Evolutionary conservation across 2,888 invertebrate species (phyloP), one percentile per base, ranked within the genome.

Genomic region (Macaria notata): DNA sequence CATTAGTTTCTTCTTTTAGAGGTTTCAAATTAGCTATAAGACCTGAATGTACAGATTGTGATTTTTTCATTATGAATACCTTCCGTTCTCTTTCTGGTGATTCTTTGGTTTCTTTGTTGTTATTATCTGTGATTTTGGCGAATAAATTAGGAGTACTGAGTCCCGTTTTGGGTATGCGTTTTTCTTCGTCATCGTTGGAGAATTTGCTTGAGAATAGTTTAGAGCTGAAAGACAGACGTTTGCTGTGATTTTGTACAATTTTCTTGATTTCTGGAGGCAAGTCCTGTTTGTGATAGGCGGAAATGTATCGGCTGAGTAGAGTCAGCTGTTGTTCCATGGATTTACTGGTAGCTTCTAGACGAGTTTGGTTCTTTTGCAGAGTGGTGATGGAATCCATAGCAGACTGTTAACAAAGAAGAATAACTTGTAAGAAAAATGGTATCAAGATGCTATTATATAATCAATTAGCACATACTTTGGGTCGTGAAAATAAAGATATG

Each of bases 201-300:
- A 85, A 87, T 70, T 90, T 91, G 0, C 78, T 73, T 4, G 86
- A 78, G 71, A 90, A 85, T 31, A 88, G 84, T 67, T 89, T 92
- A 3, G 82, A 94, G 73, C 81, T 74, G 63, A 91, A 91, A 0
- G 88, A 79, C 4, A 79, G 31, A 36, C 80, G 84, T 56, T 89
- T 91, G 63, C 71, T 76, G 72, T 90, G 83, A n/a, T 94, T 95
- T 33, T 95, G 93, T 0, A 96, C 89, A 46, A 97, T 94, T 64
- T 95, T 92, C 50, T 95, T 93, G 4, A 97, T 93, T 59, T 97
- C 96, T 0, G 93, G 88, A 0, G 96, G 96, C 48, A 96, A 85
- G 49, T 96, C 96, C 43, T 93, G 90, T 52, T 94, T 93, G 30
- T 94, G 92, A 51, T 96, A 78, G 4, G 93, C 93, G 4, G 94